Percentiles rank a stretch among this genome's conserved stretches.
phyloP scores from a whole-genome alignment of 2,797 vertebrate species.

The Alauda arvensis region DNA sequence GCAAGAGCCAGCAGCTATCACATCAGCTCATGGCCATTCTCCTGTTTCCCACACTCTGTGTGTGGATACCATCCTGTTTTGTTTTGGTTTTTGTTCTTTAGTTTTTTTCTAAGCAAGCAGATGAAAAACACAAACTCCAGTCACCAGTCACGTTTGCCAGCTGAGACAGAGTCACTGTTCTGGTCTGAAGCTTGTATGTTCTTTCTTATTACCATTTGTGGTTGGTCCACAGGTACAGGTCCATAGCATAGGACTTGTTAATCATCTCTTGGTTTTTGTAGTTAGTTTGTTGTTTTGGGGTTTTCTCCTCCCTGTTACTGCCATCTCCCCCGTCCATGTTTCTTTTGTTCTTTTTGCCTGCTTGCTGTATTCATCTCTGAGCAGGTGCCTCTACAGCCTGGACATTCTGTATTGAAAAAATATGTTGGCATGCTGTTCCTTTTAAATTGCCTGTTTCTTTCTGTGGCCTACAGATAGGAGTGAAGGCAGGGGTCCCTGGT shows the following conservation, averaged over 20 bases:
- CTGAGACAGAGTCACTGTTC: background rate
- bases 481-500: background rate
- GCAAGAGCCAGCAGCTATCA: background rate
- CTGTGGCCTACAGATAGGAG: background rate
- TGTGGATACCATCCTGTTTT: background rate
- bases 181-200: background rate
- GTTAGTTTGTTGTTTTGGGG: background rate
- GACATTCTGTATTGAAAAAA: background rate
- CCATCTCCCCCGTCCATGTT: accelerated
- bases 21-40: background rate
- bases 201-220: background rate
- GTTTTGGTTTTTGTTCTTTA: no score
- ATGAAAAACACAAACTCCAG: background rate
- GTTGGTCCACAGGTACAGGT: background rate
- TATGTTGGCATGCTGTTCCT: background rate
- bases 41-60: background rate
- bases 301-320: background rate
- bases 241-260: background rate
- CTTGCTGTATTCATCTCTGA: background rate
- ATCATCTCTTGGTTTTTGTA: background rate
- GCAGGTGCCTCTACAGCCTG: background rate
- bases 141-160: background rate
- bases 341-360: background rate
- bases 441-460: background rate
- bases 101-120: background rate